A percentile compares a stretch with the other conserved stretches of the same genome.
Evolutionary conservation across 2,113 vertebrate genomes (phyloP).

Genomic region (human (Homo sapiens)): DNA sequence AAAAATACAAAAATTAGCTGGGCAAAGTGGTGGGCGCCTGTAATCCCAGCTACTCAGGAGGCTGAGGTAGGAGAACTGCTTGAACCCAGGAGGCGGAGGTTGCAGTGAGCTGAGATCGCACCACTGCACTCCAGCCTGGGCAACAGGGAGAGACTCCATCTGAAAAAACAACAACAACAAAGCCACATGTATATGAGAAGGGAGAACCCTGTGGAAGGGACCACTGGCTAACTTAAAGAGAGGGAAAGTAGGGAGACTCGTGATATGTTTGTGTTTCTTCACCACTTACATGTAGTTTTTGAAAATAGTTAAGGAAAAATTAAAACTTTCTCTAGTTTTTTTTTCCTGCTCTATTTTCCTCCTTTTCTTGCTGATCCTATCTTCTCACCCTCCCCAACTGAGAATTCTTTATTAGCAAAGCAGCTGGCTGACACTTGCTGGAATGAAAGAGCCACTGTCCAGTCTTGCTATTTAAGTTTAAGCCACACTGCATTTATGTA

Average conservation of each 20-base stretch:
- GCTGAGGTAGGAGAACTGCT: too few relatives aligned
- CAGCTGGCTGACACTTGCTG: neutral
- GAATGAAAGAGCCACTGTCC: conserved; percentile 39
- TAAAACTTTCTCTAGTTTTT: neutral
- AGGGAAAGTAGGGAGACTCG: neutral
- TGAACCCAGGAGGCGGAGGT: too few relatives aligned
- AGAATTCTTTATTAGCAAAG: conserved; percentile 24
- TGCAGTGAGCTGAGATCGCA: too few relatives aligned
- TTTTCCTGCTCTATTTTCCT: neutral
- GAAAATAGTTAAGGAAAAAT: neutral
- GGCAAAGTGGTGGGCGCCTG: too few relatives aligned
- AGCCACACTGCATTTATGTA: neutral
- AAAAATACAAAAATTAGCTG: too few relatives aligned
- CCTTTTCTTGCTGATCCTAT: neutral
- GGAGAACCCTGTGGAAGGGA: neutral
- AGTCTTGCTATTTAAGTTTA: neutral
- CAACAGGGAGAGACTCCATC: too few relatives aligned
- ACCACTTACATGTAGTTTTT: neutral
- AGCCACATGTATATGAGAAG: neutral
- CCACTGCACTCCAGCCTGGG: too few relatives aligned
- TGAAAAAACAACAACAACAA: neutral
- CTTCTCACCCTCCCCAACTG: neutral
- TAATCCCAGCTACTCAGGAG: too few relatives aligned
- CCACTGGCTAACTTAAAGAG: neutral
- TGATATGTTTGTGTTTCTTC: neutral